Evolutionary conservation across 2,888 invertebrate species (phyloP).

Genomic region (Papilio gigon): DNA sequence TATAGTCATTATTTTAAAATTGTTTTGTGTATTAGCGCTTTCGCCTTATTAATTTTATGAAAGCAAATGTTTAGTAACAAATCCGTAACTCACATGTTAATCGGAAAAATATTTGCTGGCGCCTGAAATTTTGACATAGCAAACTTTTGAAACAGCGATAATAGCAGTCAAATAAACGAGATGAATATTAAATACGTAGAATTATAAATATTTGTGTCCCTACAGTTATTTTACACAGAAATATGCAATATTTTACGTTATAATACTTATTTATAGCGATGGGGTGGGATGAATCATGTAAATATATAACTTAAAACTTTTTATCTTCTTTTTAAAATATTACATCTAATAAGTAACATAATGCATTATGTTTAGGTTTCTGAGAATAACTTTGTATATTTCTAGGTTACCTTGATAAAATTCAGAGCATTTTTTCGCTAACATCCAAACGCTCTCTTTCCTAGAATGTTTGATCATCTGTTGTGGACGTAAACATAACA

Average conservation of each 20-base stretch:
- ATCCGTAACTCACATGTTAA: too few species aligned
- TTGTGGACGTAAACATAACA: slow-evolving; percentile 8
- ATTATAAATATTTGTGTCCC: neutral
- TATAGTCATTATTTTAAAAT: too few species aligned
- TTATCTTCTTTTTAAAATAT: neutral
- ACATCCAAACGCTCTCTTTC: slow-evolving; percentile 5
- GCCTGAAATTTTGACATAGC: neutral
- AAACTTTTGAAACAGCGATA: neutral
- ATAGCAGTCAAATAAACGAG: neutral
- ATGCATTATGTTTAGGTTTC: slow-evolving; percentile 5
- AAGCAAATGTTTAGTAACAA: too few species aligned
- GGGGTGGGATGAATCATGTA: neutral
- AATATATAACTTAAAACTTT: neutral
- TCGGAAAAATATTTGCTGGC: neutral
- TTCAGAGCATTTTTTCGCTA: neutral
- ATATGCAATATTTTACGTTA: neutral
- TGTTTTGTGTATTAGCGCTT: neutral
- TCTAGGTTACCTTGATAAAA: slow-evolving; percentile 11
- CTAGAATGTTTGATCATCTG: slow-evolving; percentile 8
- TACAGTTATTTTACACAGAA: neutral
- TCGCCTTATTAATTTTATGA: too few species aligned
- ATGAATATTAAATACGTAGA: neutral
- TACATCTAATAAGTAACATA: neutral
- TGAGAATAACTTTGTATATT: slow-evolving; percentile 11
- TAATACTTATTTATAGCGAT: neutral